A percentile compares a stretch with the other conserved stretches of the same genome.
Evolutionary conservation across 2,113 vertebrate species (phyloP).

Genomic region (Passer montanus): DNA sequence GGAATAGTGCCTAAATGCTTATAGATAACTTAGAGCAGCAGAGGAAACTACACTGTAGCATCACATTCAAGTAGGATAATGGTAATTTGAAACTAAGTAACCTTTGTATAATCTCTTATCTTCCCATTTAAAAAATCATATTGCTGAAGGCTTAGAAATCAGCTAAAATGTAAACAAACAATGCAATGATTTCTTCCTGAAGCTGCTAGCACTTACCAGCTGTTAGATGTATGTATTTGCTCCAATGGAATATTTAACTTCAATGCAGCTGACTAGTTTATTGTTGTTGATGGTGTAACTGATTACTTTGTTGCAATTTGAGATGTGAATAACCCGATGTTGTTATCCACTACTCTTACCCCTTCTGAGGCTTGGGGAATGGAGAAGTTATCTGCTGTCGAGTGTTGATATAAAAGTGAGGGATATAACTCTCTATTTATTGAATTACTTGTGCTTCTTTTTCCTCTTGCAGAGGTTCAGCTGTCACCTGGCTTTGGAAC

Average conservation of each 20-base stretch:
- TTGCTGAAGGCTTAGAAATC: neutral
- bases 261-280: neutral
- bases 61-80: neutral
- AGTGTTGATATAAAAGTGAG: neutral
- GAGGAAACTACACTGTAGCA: neutral
- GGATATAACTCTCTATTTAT: neutral
- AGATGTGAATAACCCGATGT: neutral
- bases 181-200: neutral
- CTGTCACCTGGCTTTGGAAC: neutral
- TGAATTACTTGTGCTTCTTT: neutral
- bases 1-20: neutral
- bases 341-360: neutral
- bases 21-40: neutral
- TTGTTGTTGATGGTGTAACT: neutral
- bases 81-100: neutral
- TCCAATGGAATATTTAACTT: neutral
- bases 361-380: neutral
- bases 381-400: neutral
- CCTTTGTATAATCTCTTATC: neutral
- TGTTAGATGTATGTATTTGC: constrained; percentile 10
- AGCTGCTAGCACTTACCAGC: constrained; percentile 9
- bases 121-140: neutral
- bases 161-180: neutral
- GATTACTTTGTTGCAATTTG: constrained; percentile 1
- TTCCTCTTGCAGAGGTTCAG: neutral